Evolutionary conservation across 2,888 invertebrate genomes (phyloP), one percentile per base, ranked within the genome.

Genomic region (Pharmacophagus antenor): DNA sequence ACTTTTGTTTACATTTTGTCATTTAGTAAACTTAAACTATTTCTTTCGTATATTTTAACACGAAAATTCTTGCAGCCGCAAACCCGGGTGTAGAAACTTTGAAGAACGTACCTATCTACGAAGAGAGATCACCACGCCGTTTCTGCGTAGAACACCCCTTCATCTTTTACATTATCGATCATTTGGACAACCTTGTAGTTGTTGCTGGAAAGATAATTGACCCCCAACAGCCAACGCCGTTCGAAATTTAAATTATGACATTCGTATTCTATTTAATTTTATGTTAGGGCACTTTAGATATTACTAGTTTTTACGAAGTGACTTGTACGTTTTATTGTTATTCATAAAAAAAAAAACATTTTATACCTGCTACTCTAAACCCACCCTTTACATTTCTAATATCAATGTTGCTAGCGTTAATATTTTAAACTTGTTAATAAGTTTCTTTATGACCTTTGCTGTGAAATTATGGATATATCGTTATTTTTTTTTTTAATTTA

Each of bases 81-180:
- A 76, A 80, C 61, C 63, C 74, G 8, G 74, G 69, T 0, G 59
- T 66, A 22, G 84, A 82, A 62, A 66, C 79, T 2, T 70, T 84
- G 8, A 88, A 86, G 76, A 87, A 72, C 54, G 66, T 84, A 12
- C 88, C 88, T 0, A 41, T 82, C 15, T 65, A 74, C 0, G 76
- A 79, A 46, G 62, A 62, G 1, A 80, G 80, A 54, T 67, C 72
- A 23, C 63, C 75, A 0, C 79, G 84, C 21, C 77, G 76, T 17
- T 88, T 94, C 71, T 85, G 82, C 55, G 90, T 93, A 0, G 92
- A 93, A 63, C 92, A 92, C 56, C 93, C 94, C 0, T 94, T 94
- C 79, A 78, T 93, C 58, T 94, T 93, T 80, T 94, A 92, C 73
- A 92, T 94, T 21, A 73, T 92, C 47, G 93, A 94, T 64, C 85